Percentiles rank a stretch among this genome's conserved stretches.
These are phyloP conservation scores for Erebia epiphron DNA, from an alignment of 2,888 invertebrate species.

Conservation along the genomic window DNA sequence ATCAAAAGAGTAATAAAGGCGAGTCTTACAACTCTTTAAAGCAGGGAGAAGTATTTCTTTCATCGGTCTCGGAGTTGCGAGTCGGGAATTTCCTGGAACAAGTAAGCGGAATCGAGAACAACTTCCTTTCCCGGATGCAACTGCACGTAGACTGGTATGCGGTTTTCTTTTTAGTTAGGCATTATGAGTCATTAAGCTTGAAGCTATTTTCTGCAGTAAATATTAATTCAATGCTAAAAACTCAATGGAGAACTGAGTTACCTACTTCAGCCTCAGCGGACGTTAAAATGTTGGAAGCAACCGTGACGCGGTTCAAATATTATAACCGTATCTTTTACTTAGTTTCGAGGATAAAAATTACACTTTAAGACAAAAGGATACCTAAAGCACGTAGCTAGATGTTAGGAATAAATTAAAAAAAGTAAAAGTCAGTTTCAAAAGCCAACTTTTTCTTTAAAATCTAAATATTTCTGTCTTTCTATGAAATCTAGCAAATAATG, in stretches of 20 bases:
- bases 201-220: background rate
- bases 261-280: too few relatives aligned
- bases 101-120: slow-evolving; percentile 64
- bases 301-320: too few relatives aligned
- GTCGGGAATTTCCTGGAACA: slow-evolving; percentile 62
- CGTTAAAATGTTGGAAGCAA: too few relatives aligned
- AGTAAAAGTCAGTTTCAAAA: too few relatives aligned
- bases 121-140: slow-evolving; percentile 62
- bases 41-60: slow-evolving; percentile 67
- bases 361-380: too few relatives aligned
- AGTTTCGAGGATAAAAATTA: too few relatives aligned
- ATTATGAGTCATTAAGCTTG: background rate
- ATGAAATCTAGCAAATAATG: too few relatives aligned
- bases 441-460: slow-evolving; percentile 24
- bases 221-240: background rate
- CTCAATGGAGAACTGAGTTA: background rate
- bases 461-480: background rate
- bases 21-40: slow-evolving; percentile 48
- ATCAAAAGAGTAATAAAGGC: slow-evolving; percentile 63
- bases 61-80: slow-evolving; percentile 59
- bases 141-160: slow-evolving; percentile 42
- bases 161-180: slow-evolving; percentile 32
- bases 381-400: too few relatives aligned
- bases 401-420: too few relatives aligned
- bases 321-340: too few relatives aligned